Evolutionary conservation across 2,113 vertebrate species (phyloP).

Genomic region (Urocynchramus pylzowi): DNA sequence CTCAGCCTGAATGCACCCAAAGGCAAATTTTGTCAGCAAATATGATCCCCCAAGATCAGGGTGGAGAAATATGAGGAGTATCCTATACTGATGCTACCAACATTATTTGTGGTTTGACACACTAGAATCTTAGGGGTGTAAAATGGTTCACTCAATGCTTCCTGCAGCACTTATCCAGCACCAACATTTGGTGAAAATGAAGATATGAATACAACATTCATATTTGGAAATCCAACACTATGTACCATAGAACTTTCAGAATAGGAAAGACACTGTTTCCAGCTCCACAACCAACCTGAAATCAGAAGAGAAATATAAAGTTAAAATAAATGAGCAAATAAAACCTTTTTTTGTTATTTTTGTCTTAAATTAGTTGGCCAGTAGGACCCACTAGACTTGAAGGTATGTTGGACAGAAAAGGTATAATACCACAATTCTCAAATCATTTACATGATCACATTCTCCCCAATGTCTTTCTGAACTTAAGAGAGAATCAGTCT

Average conservation of each 20-base stretch:
- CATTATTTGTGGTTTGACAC: neutral
- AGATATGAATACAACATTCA: neutral
- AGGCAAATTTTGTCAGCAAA: neutral
- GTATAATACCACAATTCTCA: neutral
- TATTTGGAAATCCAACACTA: slow-evolving; percentile 1
- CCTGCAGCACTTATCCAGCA: neutral
- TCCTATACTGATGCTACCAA: neutral
- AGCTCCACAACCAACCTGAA: slow-evolving; percentile 89
- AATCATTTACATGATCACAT: neutral
- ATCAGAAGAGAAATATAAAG: slow-evolving; percentile 39
- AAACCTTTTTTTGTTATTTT: neutral
- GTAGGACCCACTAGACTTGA: neutral
- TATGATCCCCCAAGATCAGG: neutral
- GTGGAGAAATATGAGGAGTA: neutral
- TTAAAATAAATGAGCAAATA: neutral
- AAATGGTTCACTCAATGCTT: neutral
- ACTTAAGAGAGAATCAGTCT: neutral
- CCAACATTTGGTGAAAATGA: neutral
- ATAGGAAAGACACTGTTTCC: slow-evolving; percentile 94
- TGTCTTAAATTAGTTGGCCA: neutral
- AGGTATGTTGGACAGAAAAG: neutral
- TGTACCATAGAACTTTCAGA: slow-evolving; percentile 79
- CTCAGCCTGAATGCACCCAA: neutral
- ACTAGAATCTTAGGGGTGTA: neutral
- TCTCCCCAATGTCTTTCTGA: neutral